phyloP scores from a whole-genome alignment of 2,888 invertebrate genomes.

The Catocala nupta region DNA sequence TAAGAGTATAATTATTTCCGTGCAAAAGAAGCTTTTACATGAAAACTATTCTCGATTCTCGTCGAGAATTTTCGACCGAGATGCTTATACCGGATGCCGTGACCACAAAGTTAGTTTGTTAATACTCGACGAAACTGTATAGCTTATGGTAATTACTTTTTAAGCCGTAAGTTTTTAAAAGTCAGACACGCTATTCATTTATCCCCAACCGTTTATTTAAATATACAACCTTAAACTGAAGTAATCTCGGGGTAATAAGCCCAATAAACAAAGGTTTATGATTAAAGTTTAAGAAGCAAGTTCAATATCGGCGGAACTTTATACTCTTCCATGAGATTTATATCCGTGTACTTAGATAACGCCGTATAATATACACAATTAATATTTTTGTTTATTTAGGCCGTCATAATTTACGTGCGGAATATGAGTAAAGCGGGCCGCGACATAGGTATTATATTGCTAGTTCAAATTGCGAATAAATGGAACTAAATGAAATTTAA shows the following conservation, averaged over 20 bases:
- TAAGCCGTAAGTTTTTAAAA: not conserved
- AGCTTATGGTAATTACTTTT: not conserved
- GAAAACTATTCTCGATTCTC: too few species aligned
- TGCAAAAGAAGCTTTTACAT: too few species aligned
- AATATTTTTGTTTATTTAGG: constrained; percentile 80
- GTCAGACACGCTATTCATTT: constrained; percentile 1
- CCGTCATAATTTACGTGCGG: constrained; percentile 59
- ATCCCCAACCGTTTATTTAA: constrained; percentile 32
- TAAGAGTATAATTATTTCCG: too few species aligned
- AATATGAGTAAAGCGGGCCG: constrained; percentile 22
- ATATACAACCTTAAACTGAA: constrained; percentile 43
- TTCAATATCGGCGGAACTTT: constrained; percentile 48
- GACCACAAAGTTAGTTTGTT: not conserved
- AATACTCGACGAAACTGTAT: not conserved
- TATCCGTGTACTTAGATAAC: constrained; percentile 45
- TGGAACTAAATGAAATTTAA: constrained; percentile 33
- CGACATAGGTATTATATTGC: constrained; percentile 52
- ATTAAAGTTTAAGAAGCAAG: constrained; percentile 48
- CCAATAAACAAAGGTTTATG: constrained; percentile 52
- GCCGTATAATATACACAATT: constrained; percentile 65
- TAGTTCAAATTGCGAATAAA: constrained; percentile 47
- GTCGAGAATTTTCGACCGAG: too few species aligned
- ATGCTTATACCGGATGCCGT: too few species aligned
- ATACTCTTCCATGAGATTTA: constrained; percentile 24
- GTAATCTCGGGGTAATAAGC: constrained; percentile 50